Conservation (phyloP, 2,888 invertebrate species). For the Himalopsyche kuldschensis region DNA sequence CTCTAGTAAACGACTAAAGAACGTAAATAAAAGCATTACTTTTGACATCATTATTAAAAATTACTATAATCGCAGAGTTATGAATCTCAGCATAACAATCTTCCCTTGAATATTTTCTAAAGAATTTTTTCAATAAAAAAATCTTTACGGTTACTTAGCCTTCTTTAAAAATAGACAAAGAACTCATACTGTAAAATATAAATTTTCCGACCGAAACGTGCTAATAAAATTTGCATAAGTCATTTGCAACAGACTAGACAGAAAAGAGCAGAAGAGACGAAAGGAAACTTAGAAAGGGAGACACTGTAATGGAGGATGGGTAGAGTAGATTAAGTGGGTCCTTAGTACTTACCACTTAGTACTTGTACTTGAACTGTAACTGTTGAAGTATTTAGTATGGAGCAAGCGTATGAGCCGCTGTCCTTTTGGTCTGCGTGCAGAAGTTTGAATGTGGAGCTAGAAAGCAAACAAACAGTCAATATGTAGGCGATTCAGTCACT, state of each 20-base stretch:
- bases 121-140: background rate
- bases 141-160: background rate
- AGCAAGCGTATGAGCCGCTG: constrained; percentile 68
- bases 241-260: constrained; percentile 12
- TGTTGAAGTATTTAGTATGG: constrained; percentile 65
- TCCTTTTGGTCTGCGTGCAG: constrained; percentile 65
- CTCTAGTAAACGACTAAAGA: no score
- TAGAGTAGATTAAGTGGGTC: background rate
- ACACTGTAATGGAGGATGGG: background rate
- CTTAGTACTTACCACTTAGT: constrained; percentile 62
- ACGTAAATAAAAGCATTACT: no score
- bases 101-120: no score
- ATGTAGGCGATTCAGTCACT: no score
- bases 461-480: constrained; percentile 40
- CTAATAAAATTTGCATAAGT: background rate
- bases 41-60: no score
- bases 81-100: no score
- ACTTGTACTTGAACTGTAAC: constrained; percentile 69
- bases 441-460: constrained; percentile 56
- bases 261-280: background rate
- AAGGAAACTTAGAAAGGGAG: background rate
- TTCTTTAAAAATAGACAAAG: background rate
- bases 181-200: background rate
- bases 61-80: no score
- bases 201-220: background rate